Evolutionary conservation across 2,888 invertebrate genomes (phyloP), one percentile per base, ranked within the genome.

Genomic region (Drosophila antonietae): DNA sequence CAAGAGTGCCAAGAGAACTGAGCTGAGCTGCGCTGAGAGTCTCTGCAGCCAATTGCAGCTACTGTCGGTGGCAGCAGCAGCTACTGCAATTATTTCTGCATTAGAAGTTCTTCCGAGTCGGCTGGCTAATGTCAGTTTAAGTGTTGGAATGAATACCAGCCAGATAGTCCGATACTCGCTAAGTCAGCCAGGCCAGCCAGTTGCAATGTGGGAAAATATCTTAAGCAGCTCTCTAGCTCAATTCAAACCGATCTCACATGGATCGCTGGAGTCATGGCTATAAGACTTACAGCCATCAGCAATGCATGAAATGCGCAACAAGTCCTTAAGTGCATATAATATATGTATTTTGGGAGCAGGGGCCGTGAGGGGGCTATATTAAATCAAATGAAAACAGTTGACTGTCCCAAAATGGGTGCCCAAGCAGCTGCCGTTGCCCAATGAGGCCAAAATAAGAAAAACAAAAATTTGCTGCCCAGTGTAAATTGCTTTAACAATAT

Each of bases 1-100:
- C 47, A 61, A 44, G 44, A 44, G 44, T 63, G 61, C 46, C 23
- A 28, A 67, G 55, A 67, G 53, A 23, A 35, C 33, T 43, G 37
- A 55, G 37, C 28, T 51, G 28, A 55, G 47, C 28, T 51, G 28
- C 1, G 47, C 28, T 51, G 68, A 55, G 44, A 44, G 57, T 10
- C 56, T 20, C 15, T 20, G 44, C 20, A 10, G 23, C n/a, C 37
- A 28, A 73, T 31, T 67, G 74, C 62, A 66, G 73, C 80, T 74
- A 78, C 83, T 58, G 77, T 55, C 55, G 23, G 52, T 35, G 52
- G 37, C 52, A 37, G 52, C 52, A 43, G 20, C 33, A 70, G 71
- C 81, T 79, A 73, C 85, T 82, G 88, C 86, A 86, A 86, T 86
- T 86, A 86, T 86, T 89, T 89, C 76, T 85, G 89, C 89, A 86